Evolutionary conservation across 2,888 invertebrate species (phyloP), one percentile per base, ranked within the genome.

Genomic region (Papilio protenor): DNA sequence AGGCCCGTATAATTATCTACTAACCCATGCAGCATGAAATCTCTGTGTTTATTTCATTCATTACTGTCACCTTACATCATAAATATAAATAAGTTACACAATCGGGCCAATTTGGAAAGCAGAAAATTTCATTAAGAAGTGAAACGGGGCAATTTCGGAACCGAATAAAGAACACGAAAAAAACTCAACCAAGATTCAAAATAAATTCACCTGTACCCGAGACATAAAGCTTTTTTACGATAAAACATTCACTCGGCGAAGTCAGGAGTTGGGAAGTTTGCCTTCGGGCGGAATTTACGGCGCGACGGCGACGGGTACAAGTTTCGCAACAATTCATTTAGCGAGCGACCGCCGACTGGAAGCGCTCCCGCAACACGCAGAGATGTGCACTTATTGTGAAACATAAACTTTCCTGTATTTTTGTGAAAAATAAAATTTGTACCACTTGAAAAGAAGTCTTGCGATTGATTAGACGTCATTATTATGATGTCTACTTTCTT

Each of bases 201-300:
- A 78, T 78, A 78, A 75, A 77, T 73, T 71, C 40, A 78, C 77
- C 77, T 75, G 71, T 55, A 75, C 75, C 52, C 18, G 27, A 71
- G 73, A 75, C 70, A 71, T 61, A 75, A 78, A 78, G 75, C 77
- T 77, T 78, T 78, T 78, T 75, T 71, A 78, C 75, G 71, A 75
- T 74, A 59, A 77, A 77, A 77, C 71, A 77, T 75, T 75, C 71
- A 71, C 47, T 33, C 74, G 77, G 47, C 59, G 52, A 71, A 75
- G 77, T 75, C 77, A 64, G 75, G 61, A 78, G 75, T 75, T 52
- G 64, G 75, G 12, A 75, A 71, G 75, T 70, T 64, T 52, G 21
- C 33, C 55, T 23, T 52, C 21, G n/a, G 27, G 49, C 49, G 57
- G 73, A 70, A 73, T 77, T 71, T 74, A 74, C 77, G 61, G 40